A percentile compares a stretch with the other conserved stretches of the same genome.
phyloP scores from a whole-genome alignment of 2,888 invertebrate species.

The Athripsodes cinereus region DNA sequence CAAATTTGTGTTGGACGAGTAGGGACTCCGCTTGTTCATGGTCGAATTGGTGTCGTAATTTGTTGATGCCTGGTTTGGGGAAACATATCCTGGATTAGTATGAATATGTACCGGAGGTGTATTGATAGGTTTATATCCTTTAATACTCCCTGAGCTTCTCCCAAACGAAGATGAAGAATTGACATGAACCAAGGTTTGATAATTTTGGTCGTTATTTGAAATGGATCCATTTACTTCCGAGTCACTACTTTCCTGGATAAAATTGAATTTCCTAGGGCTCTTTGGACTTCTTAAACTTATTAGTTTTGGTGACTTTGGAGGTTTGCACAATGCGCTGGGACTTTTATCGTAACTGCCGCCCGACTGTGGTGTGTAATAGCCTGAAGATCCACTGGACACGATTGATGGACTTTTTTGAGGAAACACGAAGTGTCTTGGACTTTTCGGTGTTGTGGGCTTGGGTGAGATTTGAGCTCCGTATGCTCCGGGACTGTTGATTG shows the following conservation, averaged over 20 bases:
- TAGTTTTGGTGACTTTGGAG: slow-evolving; percentile 42
- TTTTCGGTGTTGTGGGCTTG: slow-evolving; percentile 49
- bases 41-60: slow-evolving; percentile 45
- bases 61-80: slow-evolving; percentile 45
- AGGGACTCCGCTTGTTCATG: slow-evolving; percentile 44
- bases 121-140: slow-evolving; percentile 3
- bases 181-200: slow-evolving; percentile 1
- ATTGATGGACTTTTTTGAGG: slow-evolving; percentile 51
- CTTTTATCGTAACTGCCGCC: slow-evolving; percentile 42
- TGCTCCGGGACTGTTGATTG: slow-evolving; percentile 54
- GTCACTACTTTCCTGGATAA: slow-evolving; percentile 42
- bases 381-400: slow-evolving; percentile 49
- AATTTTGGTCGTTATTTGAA: slow-evolving; percentile 11
- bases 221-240: slow-evolving; percentile 6
- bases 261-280: slow-evolving; percentile 54
- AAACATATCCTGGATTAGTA: slow-evolving; percentile 57
- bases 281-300: slow-evolving; percentile 51
- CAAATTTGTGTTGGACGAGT: slow-evolving; percentile 45
- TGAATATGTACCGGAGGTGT: slow-evolving; percentile 54
- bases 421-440: slow-evolving; percentile 51
- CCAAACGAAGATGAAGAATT: slow-evolving; percentile 7
- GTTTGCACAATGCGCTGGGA: slow-evolving; percentile 33
- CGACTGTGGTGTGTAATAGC: slow-evolving; percentile 51
- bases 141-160: slow-evolving; percentile 4
- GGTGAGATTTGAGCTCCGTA: slow-evolving; percentile 51